These are phyloP conservation scores for Lomographa bimaculata DNA, from an alignment of 2,888 invertebrate species.

Conservation along the genomic window DNA sequence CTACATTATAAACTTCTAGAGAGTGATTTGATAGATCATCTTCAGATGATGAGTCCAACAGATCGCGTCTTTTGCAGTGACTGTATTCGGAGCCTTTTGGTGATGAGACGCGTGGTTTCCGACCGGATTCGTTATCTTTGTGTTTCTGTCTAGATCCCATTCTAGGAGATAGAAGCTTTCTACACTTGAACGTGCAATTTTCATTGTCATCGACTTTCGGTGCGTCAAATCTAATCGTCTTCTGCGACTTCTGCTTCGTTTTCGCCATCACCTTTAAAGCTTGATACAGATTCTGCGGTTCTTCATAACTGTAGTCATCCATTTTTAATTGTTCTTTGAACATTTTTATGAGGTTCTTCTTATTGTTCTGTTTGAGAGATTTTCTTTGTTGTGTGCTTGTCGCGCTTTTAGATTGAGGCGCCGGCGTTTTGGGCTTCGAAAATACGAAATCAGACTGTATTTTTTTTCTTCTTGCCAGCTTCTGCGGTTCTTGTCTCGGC, in stretches of 20 bases:
- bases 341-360: conserved; percentile 45
- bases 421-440: conserved; percentile 14
- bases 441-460: conserved; percentile 30
- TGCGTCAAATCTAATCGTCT: conserved; percentile 26
- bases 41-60: neutral
- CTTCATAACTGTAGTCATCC: conserved; percentile 37
- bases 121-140: neutral
- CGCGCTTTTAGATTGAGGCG: conserved; percentile 26
- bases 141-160: conserved; percentile 8
- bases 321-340: conserved; percentile 53
- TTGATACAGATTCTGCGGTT: conserved; percentile 56
- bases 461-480: conserved; percentile 13
- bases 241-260: conserved; percentile 43
- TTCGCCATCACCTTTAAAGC: conserved; percentile 56
- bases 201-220: conserved; percentile 7
- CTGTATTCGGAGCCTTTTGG: neutral
- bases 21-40: conserved; percentile 7
- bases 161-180: conserved; percentile 40
- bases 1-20: conserved; percentile 3
- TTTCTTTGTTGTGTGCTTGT: conserved; percentile 11
- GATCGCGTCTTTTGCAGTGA: neutral
- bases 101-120: neutral
- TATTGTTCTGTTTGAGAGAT: conserved; percentile 35
- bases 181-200: conserved; percentile 42
- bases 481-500: conserved; percentile 16